These are phyloP conservation scores for Drosophila repletoides DNA, from an alignment of 1,140 invertebrate genomes.

Conservation along the genomic window DNA sequence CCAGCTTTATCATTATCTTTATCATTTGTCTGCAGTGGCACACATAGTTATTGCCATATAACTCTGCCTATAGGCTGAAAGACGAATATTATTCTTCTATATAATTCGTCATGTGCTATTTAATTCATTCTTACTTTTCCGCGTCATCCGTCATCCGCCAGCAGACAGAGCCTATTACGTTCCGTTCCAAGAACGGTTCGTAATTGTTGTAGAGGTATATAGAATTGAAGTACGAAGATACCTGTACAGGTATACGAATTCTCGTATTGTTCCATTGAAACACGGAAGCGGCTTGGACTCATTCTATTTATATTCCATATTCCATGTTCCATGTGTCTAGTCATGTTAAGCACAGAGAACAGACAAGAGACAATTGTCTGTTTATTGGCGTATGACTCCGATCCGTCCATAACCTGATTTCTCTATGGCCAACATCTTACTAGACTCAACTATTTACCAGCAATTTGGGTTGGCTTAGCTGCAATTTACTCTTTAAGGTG, in stretches of 20 bases:
- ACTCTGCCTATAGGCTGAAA: slow-evolving; percentile 1
- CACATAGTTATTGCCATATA: neutral
- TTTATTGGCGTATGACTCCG: slow-evolving; percentile 68
- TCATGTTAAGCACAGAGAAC: slow-evolving; percentile 44
- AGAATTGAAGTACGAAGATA: slow-evolving; percentile 8
- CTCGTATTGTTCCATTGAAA: slow-evolving; percentile 28
- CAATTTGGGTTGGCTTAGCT: slow-evolving; percentile 1
- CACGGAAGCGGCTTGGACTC: slow-evolving; percentile 55
- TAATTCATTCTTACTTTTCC: slow-evolving; percentile 65
- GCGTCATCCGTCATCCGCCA: no score
- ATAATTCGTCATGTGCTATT: slow-evolving; percentile 73
- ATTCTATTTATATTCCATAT: slow-evolving; percentile 20
- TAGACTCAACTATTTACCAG: neutral
- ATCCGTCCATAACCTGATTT: slow-evolving; percentile 68
- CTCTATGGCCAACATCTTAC: slow-evolving; percentile 19
- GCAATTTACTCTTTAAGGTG: slow-evolving; percentile 1
- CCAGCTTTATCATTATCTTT: slow-evolving; percentile 55
- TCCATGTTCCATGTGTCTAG: slow-evolving; percentile 28
- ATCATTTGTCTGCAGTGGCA: slow-evolving; percentile 53
- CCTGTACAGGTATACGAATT: slow-evolving; percentile 3
- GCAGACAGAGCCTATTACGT: no score
- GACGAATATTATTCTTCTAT: slow-evolving; percentile 47
- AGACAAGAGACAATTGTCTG: slow-evolving; percentile 60
- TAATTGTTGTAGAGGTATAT: slow-evolving; percentile 5
- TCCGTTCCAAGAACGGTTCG: slow-evolving; percentile 67